phyloP scores from a whole-genome alignment of 2,888 invertebrate species.

The Agriopis leucophaearia region DNA sequence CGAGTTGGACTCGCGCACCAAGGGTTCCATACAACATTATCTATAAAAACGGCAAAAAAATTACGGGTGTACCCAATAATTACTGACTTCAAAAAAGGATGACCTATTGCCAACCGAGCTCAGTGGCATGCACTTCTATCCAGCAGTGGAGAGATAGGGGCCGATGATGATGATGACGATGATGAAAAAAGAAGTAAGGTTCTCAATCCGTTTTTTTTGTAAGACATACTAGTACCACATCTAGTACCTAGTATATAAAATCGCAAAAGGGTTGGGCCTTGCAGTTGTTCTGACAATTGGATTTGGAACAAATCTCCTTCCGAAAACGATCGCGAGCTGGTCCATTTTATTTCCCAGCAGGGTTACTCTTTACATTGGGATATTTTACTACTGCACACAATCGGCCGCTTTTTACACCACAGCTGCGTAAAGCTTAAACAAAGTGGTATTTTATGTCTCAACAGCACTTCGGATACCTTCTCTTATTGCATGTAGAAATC shows the following conservation, averaged over 20 bases:
- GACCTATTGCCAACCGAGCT: no score
- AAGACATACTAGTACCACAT: no score
- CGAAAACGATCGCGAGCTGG: conserved; percentile 42
- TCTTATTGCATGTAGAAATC: conserved; percentile 31
- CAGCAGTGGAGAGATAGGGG: no score
- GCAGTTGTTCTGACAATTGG: conserved; percentile 69
- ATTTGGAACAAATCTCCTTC: conserved; percentile 66
- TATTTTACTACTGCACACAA: conserved; percentile 43
- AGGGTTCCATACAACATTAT: no score
- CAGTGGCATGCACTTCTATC: no score
- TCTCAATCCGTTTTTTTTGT: no score
- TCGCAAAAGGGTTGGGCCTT: conserved; percentile 48
- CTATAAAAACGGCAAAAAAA: no score
- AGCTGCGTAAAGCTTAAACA: conserved; percentile 42
- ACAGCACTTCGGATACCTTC: conserved; percentile 36
- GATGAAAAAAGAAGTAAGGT: no score
- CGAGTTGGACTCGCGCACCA: no score
- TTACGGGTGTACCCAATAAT: no score
- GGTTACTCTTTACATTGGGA: conserved; percentile 43
- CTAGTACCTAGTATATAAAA: not conserved
- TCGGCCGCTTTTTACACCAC: conserved; percentile 40
- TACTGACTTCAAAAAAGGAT: no score
- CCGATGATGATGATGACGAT: no score
- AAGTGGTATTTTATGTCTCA: conserved; percentile 43
- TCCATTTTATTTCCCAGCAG: conserved; percentile 44